phyloP scores from a whole-genome alignment of 1,140 invertebrate species.

The Zaprionus gabonicus region DNA sequence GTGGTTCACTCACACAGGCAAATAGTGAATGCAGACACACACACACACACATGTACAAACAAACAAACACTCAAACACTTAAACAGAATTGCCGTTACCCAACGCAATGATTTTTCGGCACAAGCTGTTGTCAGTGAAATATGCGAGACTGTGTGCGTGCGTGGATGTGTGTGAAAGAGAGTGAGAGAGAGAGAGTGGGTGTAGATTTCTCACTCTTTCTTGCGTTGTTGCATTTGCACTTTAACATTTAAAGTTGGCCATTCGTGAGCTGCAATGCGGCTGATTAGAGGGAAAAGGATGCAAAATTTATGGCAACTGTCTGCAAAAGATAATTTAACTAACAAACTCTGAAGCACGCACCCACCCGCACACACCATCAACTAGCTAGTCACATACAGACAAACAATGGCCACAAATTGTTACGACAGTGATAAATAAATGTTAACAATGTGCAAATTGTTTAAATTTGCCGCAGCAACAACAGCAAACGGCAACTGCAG shows the following conservation, averaged over 20 bases:
- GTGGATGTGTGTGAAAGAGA: background rate
- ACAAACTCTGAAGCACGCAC: constrained; percentile 35
- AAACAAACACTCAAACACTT: constrained; percentile 1
- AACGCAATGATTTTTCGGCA: constrained; percentile 54
- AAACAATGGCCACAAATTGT: constrained; percentile 43
- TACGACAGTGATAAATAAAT: constrained; percentile 58
- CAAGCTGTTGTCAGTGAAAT: constrained; percentile 53
- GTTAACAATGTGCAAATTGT: constrained; percentile 59
- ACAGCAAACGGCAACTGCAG: constrained; percentile 42
- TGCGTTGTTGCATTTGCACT: constrained; percentile 27
- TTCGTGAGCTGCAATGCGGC: constrained; percentile 17
- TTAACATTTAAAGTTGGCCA: constrained; percentile 42
- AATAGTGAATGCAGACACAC: constrained; percentile 12
- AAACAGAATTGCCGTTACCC: constrained; percentile 37
- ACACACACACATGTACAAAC: background rate
- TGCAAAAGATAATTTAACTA: constrained; percentile 48
- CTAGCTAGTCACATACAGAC: constrained; percentile 13
- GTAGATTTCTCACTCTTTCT: constrained; percentile 1
- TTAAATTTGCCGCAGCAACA: constrained; percentile 51
- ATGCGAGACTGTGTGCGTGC: constrained; percentile 19
- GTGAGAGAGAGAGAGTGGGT: background rate
- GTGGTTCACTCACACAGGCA: constrained; percentile 6
- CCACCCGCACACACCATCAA: constrained; percentile 1
- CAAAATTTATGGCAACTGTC: constrained; percentile 43
- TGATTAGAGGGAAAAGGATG: constrained; percentile 46